Evolutionary conservation across 2,797 vertebrate genomes (phyloP).

Genomic region (Phataginus tetradactyla): DNA sequence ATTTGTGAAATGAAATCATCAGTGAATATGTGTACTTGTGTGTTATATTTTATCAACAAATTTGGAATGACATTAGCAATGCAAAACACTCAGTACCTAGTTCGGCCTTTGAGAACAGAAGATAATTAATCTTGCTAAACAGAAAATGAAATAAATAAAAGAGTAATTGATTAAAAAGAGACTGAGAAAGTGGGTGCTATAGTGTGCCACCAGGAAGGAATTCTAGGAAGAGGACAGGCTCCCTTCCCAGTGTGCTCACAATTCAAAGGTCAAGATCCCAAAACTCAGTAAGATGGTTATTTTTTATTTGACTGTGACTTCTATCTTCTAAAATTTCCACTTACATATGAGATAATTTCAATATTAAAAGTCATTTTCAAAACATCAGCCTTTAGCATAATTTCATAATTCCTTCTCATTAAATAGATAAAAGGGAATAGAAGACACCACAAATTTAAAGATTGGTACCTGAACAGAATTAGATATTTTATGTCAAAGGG

Average conservation of each 20-base stretch:
- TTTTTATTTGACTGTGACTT: neutral
- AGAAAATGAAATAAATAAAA: neutral
- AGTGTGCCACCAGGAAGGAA: neutral
- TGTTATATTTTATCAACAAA: neutral
- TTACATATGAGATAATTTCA: neutral
- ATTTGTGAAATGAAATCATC: neutral
- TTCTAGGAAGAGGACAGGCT: neutral
- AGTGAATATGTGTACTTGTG: neutral
- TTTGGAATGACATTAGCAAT: neutral
- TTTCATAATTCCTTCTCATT: neutral
- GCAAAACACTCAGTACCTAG: neutral
- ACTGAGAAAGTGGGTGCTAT: neutral
- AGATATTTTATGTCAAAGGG: neutral
- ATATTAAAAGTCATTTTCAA: neutral
- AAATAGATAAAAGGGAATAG: neutral
- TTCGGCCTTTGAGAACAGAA: neutral
- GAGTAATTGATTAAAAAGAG: neutral
- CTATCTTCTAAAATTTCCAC: neutral
- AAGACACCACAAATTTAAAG: neutral
- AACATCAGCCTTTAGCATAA: neutral
- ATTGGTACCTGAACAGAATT: neutral
- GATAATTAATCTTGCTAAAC: neutral
- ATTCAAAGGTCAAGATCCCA: neutral
- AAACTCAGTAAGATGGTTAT: neutral
- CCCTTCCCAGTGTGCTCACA: neutral